A percentile compares a stretch with the other conserved stretches of the same genome.
These are phyloP conservation scores for Clunio marinus DNA, from an alignment of 2,888 invertebrate genomes.

Conservation along the genomic window DNA sequence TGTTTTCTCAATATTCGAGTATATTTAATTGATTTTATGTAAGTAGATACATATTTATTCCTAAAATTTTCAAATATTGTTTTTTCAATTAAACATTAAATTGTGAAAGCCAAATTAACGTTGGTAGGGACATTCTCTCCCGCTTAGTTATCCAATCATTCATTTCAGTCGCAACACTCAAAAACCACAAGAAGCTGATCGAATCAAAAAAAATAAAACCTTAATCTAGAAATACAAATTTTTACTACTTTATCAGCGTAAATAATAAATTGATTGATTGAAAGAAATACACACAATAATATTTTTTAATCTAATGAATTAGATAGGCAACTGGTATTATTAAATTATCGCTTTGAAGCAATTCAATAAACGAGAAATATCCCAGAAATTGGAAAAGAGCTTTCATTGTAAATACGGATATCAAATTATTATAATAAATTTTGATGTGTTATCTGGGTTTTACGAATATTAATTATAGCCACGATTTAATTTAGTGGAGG, in stretches of 20 bases:
- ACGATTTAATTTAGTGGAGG: not conserved
- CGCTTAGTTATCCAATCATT: too few relatives aligned
- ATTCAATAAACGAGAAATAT: not conserved
- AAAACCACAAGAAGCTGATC: constrained; percentile 3
- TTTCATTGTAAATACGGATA: too few relatives aligned
- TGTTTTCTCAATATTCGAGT: too few relatives aligned
- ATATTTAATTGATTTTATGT: too few relatives aligned
- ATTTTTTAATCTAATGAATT: constrained; percentile 37
- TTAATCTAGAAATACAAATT: constrained; percentile 6
- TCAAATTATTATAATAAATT: too few relatives aligned
- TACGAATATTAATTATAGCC: constrained; percentile 14
- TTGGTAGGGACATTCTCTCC: constrained; percentile 25
- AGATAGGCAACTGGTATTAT: constrained; percentile 30
- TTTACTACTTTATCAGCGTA: constrained; percentile 15
- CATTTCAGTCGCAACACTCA: constrained; percentile 27
- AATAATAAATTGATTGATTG: constrained; percentile 39
- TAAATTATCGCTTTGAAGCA: constrained; percentile 34
- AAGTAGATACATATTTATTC: too few relatives aligned
- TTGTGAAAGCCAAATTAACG: constrained; percentile 28
- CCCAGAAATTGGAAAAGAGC: not conserved
- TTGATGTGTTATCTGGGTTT: not conserved
- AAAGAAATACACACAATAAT: constrained; percentile 28
- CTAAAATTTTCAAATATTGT: too few relatives aligned
- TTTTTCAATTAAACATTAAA: too few relatives aligned
- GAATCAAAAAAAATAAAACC: not conserved